Conservation (phyloP, 2,113 vertebrate species). For the Oryzias woworae region DNA sequence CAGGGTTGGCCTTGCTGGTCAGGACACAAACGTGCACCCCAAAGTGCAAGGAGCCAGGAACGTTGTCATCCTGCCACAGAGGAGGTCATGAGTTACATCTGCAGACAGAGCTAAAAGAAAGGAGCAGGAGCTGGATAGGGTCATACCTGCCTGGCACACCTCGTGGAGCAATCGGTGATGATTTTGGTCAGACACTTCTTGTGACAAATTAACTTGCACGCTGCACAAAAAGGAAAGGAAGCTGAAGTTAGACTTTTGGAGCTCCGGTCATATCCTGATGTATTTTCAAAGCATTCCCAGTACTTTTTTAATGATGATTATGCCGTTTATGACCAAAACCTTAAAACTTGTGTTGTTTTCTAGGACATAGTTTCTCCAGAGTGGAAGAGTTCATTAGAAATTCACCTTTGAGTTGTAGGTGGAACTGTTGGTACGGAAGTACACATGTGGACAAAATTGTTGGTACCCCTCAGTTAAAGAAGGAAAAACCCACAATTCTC, state of each 20-base stretch:
- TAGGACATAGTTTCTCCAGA: too few species aligned
- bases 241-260: neutral
- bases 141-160: slow-evolving; percentile 79
- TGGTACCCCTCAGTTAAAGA: too few species aligned
- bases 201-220: slow-evolving; percentile 94
- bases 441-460: too few species aligned
- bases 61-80: slow-evolving; percentile 62
- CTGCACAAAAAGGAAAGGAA: slow-evolving; percentile 61
- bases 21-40: slow-evolving; percentile 85
- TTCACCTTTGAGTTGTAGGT: too few species aligned
- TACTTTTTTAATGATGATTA: too few species aligned
- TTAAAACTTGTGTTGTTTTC: too few species aligned
- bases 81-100: neutral
- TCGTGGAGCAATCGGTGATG: slow-evolving; percentile 81
- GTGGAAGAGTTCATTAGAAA: too few species aligned
- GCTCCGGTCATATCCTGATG: too few species aligned
- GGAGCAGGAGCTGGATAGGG: neutral
- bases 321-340: too few species aligned
- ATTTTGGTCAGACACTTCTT: slow-evolving; percentile 92
- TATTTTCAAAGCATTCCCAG: too few species aligned
- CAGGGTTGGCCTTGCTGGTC: slow-evolving; percentile 78
- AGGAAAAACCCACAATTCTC: too few species aligned
- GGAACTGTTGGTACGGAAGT: too few species aligned
- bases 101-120: neutral
- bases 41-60: slow-evolving; percentile 80